phyloP scores from a whole-genome alignment of 2,797 vertebrate genomes.

The Enteromius trimaculatus region DNA sequence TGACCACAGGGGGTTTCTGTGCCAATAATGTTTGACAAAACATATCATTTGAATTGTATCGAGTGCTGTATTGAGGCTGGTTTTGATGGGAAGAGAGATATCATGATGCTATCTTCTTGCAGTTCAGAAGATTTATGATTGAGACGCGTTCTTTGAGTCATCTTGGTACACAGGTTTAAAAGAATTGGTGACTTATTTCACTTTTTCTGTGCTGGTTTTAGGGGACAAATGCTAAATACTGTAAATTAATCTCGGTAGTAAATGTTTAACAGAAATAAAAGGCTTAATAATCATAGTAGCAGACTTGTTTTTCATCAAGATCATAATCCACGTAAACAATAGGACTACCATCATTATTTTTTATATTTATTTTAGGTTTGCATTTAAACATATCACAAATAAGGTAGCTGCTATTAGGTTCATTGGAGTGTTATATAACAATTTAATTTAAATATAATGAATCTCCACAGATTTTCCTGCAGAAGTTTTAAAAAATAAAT shows the following conservation, averaged over 20 bases:
- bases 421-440: no score
- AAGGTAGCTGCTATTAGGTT: no score
- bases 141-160: not conserved
- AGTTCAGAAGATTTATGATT: not conserved
- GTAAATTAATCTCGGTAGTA: not conserved
- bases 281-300: not conserved
- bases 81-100: not conserved
- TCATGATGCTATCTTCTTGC: not conserved
- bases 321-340: not conserved
- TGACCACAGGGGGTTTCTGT: slow-evolving; percentile 8
- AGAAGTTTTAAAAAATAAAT: no score
- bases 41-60: slow-evolving; percentile 26
- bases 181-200: not conserved
- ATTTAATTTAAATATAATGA: no score
- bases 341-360: not conserved
- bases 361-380: no score
- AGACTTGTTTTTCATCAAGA: no score
- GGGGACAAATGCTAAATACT: not conserved
- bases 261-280: not conserved
- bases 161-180: not conserved
- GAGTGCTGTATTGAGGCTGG: not conserved
- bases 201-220: not conserved
- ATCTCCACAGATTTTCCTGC: no score
- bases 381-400: no score
- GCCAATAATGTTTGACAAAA: slow-evolving; percentile 19